phyloP scores from a whole-genome alignment of 2,113 vertebrate genomes.

The Mugil cephalus region DNA sequence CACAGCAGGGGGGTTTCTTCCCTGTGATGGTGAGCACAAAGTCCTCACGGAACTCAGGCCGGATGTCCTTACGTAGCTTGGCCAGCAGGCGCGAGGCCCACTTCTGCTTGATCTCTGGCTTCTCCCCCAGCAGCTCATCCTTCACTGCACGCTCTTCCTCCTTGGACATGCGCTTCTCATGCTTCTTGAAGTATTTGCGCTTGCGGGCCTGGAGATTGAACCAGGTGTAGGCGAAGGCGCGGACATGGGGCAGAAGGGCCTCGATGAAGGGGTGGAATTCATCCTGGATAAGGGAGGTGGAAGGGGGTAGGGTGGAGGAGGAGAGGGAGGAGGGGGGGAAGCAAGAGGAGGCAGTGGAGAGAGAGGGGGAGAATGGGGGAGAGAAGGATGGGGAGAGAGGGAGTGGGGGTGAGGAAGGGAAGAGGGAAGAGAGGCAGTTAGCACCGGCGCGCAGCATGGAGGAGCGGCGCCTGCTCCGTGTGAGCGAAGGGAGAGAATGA shows the following conservation, averaged over 20 bases:
- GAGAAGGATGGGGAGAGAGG: slow-evolving; percentile 79
- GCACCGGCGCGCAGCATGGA: slow-evolving; percentile 82
- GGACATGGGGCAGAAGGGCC: slow-evolving; percentile 97
- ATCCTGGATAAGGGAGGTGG: slow-evolving; percentile 87
- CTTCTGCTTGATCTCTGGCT: slow-evolving; percentile 98
- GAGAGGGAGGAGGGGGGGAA: slow-evolving; percentile 70
- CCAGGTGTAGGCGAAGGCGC: slow-evolving; percentile 98
- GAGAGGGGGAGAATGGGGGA: slow-evolving; percentile 74
- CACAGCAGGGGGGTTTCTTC: slow-evolving; percentile 96
- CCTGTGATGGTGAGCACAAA: slow-evolving; percentile 98
- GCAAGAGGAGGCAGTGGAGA: slow-evolving; percentile 69
- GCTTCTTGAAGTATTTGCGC: slow-evolving; percentile 99
- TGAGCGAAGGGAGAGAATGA: slow-evolving; percentile 77
- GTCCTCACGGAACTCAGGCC: slow-evolving; percentile 98
- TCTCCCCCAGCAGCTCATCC: slow-evolving; percentile 95
- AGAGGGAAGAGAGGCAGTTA: slow-evolving; percentile 84
- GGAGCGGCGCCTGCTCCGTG: slow-evolving; percentile 79
- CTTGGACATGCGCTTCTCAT: slow-evolving; percentile 98
- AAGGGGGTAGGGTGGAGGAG: slow-evolving; percentile 65
- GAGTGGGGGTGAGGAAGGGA: slow-evolving; percentile 76
- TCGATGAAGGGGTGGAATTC: slow-evolving; percentile 99
- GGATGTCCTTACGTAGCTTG: slow-evolving; percentile 98
- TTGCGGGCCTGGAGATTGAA: slow-evolving; percentile 99
- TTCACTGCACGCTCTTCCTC: slow-evolving; percentile 97
- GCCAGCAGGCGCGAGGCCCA: slow-evolving; percentile 98